A percentile compares a stretch with the other conserved stretches of the same genome.
Evolutionary conservation across 1,140 invertebrate genomes (phyloP).

Genomic region (Apis mellifera): DNA sequence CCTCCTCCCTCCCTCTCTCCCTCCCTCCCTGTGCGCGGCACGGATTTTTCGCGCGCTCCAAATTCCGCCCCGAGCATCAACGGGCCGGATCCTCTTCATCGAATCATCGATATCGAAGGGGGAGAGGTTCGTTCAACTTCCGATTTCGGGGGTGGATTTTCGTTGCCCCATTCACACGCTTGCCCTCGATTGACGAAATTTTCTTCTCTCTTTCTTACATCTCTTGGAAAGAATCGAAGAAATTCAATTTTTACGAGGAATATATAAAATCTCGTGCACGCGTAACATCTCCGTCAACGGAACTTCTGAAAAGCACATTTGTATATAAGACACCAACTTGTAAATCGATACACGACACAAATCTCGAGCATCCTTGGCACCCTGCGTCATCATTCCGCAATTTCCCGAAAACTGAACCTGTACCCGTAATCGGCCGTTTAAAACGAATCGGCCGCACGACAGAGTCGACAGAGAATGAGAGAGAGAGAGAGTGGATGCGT

Average conservation of each 20-base stretch:
- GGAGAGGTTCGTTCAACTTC: constrained; percentile 53
- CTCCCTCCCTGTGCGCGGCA: constrained; percentile 56
- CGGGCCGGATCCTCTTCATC: constrained; percentile 48
- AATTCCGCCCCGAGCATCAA: constrained; percentile 64
- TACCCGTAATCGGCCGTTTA: constrained; percentile 11
- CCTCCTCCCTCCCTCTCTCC: neutral
- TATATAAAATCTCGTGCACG: no score
- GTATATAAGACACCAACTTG: no score
- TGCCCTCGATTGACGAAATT: neutral
- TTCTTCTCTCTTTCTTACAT: neutral
- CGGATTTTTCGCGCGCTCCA: constrained; percentile 74
- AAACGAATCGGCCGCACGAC: neutral
- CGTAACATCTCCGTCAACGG: no score
- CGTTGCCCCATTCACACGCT: neutral
- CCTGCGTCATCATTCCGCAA: neutral
- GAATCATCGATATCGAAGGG: constrained; percentile 27
- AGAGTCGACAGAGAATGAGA: neutral
- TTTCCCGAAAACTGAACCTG: neutral
- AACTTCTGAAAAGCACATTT: no score
- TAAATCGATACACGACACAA: no score
- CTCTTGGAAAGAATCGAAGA: no score
- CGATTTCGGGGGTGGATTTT: constrained; percentile 2
- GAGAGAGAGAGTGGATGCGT: neutral
- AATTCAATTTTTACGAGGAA: no score
- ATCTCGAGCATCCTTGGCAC: neutral